Evolutionary conservation across 2,888 invertebrate species (phyloP), one percentile per base, ranked within the genome.

Genomic region (Chelonus formosanus): DNA sequence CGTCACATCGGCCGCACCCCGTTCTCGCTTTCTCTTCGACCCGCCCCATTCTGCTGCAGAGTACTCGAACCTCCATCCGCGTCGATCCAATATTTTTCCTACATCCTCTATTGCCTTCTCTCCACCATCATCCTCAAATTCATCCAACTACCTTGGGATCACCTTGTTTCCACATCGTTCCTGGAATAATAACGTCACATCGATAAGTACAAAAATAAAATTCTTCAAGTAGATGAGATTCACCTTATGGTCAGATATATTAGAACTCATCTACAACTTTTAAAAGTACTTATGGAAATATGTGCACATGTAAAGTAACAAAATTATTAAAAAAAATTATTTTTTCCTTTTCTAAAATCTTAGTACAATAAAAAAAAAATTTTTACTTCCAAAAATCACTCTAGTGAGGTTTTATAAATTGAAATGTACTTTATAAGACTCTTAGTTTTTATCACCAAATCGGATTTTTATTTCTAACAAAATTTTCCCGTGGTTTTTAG

Each of bases 1-100:
- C 71, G 72, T 72, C 72, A 72, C 70, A 63, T 36, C 56, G 68
- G 67, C 69, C 67, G 69, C 70, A 68, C 72, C 72, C 70, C 67
- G 64, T 68, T 69, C 44, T 62, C 62, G 34, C 52, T 44, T 44
- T 45, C 36, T 45, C 47, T n/a, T 54, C 20, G 54, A 35, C 34
- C 45, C 65, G 58, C 44, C 52, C 59, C 53, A 61, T 53, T 40
- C 60, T 7, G 20, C 62, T 62, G 63, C 63, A 52, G 50, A 64
- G 57, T 65, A 34, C 63, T 57, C 47, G 58, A 58, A 61, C 55
- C 40, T 40, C 40, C 57, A 47, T 40, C 57, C 43, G 34, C 58
- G 56, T 52, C 44, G 43, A 63, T 48, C 59, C 58, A 67, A 53
- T 63, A 68, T 58, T 63, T 62, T 61, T 66, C 63, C 61, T 59